Evolutionary conservation across 2,113 vertebrate genomes (phyloP), one percentile per base, ranked within the genome.

Genomic region (Pedetes capensis): DNA sequence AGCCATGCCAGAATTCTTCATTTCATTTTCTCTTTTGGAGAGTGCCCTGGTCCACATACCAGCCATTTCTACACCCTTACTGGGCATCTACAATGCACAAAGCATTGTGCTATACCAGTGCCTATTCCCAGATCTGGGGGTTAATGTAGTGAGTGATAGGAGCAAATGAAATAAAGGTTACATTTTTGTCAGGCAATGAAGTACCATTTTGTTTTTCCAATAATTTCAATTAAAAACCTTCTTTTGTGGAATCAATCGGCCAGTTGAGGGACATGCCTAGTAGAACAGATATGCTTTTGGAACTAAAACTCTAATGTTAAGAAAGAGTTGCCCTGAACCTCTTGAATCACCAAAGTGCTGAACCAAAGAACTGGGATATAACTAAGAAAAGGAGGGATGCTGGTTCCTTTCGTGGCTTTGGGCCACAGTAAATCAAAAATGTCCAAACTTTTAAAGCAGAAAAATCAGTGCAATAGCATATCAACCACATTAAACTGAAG

Each of bases 81-180:
- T n/a, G 27, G 34, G 32, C 39, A 27, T 8, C n/a, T n/a, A 34
- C 69, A 39, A 5, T 18, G 27, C 6, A 34, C 20, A 22, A 37
- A 81, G 44, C 13, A 0, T 14, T 0, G 9, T 9, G 2, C 68
- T 8, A n/a, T n/a, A n/a, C n/a, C n/a, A n/a, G 0, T 29, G 39
- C 57, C 34, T n/a, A n/a, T 20, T 17, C 23, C 55, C 16, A 1
- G 25, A 11, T 69, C 37, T 23, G 8, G 34, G 75, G n/a, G n/a
- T n/a, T n/a, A 22, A 20, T 1, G 29, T 76, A 68, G 37, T 61
- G 13, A 6, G 9, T 64, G 6, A 39, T 76, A 17, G 18, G 23
- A 82, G 42, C 27, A 55, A 69, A 63, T 20, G 10, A 81, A 61
- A n/a, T 8, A 29, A 25, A 37, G 23, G 44, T 79, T 44, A 10